Conservation (phyloP, 2,113 vertebrate genomes). For the Notothenia rossii region DNA sequence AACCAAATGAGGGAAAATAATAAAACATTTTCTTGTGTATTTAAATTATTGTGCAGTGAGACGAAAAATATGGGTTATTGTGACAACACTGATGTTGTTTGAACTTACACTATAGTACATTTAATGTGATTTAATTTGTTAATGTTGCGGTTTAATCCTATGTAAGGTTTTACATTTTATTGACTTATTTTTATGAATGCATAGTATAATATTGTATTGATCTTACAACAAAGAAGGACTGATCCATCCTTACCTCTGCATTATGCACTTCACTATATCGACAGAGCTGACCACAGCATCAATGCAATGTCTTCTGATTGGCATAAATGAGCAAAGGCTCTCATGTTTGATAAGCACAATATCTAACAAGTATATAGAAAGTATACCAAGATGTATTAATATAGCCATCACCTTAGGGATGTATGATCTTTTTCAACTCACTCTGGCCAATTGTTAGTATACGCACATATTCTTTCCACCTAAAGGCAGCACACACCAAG, state of each 20-base stretch:
- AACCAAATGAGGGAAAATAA: conserved; percentile 13
- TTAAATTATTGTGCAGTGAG: conserved; percentile 5
- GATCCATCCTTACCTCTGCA: conserved; percentile 13
- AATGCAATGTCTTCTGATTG: conserved; percentile 8
- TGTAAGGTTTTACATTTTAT: conserved; percentile 23
- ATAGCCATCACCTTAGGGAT: background rate
- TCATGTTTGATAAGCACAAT: conserved; percentile 16
- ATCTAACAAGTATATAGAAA: conserved; percentile 9
- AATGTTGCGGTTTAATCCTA: conserved; percentile 6
- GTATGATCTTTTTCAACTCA: no score
- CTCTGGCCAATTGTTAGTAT: no score
- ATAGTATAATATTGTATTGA: conserved; percentile 28
- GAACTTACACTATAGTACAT: background rate
- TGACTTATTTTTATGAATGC: conserved; percentile 3
- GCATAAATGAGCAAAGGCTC: conserved; percentile 4
- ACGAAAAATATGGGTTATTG: background rate
- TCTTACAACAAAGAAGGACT: conserved; percentile 32
- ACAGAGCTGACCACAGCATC: conserved; percentile 48
- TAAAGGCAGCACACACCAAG: no score
- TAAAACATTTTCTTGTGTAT: background rate
- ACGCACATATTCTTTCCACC: no score
- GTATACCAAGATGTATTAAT: conserved; percentile 16
- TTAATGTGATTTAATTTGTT: background rate
- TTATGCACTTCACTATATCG: conserved; percentile 38
- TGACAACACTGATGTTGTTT: background rate